Evolutionary conservation across 1,140 invertebrate species (phyloP).

Genomic region (Atta cephalotes): DNA sequence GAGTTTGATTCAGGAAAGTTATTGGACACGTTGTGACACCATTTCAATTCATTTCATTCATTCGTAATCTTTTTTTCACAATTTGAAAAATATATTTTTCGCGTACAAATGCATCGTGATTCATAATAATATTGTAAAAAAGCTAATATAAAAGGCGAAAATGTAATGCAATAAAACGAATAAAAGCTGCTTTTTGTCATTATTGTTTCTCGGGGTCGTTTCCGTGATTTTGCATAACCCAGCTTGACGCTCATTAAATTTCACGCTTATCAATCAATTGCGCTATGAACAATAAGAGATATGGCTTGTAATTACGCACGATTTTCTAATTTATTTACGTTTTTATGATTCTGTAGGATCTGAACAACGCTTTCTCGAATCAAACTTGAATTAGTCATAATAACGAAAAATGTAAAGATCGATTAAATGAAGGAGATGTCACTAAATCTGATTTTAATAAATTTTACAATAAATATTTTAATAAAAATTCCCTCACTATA

Average conservation of each 20-base stretch:
- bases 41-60: neutral
- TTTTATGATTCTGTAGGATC: neutral
- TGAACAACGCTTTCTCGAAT: neutral
- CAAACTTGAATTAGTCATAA: neutral
- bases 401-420: neutral
- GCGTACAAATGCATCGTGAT: neutral
- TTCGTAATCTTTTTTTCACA: neutral
- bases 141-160: neutral
- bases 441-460: neutral
- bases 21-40: neutral
- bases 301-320: neutral
- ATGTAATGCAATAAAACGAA: neutral
- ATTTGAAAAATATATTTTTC: neutral
- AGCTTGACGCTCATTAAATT: slow-evolving; percentile 17
- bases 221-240: slow-evolving; percentile 30
- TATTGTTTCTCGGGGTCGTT: neutral
- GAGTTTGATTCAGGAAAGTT: neutral
- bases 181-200: slow-evolving; percentile 12
- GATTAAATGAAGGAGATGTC: neutral
- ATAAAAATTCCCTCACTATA: neutral
- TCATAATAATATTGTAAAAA: neutral
- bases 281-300: neutral
- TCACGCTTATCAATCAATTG: slow-evolving; percentile 33
- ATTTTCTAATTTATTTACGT: slow-evolving; percentile 48
- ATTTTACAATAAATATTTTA: neutral